phyloP scores from a whole-genome alignment of 2,888 invertebrate species.

The Melieria omissa region DNA sequence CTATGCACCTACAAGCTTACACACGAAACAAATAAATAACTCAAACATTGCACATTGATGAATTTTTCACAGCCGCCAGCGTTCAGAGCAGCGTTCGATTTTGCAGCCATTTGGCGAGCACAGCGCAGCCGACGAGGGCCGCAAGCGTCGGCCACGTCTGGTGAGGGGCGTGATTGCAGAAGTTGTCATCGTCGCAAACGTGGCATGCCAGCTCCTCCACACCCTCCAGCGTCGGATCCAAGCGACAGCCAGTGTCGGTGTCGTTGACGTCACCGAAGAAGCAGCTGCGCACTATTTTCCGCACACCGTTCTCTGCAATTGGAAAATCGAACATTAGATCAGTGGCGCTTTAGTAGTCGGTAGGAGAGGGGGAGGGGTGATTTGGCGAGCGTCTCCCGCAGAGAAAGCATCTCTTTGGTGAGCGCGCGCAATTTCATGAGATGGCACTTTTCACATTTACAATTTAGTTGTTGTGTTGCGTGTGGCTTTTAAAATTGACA shows the following conservation, averaged over 20 bases:
- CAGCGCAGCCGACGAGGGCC: constrained; percentile 16
- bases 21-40: no score
- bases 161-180: constrained; percentile 51
- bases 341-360: neutral
- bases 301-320: constrained; percentile 52
- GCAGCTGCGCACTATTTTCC: constrained; percentile 55
- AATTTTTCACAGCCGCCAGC: no score
- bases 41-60: no score
- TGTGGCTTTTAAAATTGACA: no score
- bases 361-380: neutral
- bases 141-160: constrained; percentile 16
- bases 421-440: no score
- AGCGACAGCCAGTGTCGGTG: constrained; percentile 54
- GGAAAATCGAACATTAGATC: constrained; percentile 4
- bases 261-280: constrained; percentile 60
- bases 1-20: no score
- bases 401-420: no score
- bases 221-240: constrained; percentile 53
- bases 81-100: no score
- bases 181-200: constrained; percentile 56
- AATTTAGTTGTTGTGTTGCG: no score
- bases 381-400: no score
- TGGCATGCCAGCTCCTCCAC: constrained; percentile 53
- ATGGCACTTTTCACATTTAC: no score
- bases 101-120: constrained; percentile 24